phyloP scores from a whole-genome alignment of 1,140 invertebrate genomes.

The Bradysia coprophila region DNA sequence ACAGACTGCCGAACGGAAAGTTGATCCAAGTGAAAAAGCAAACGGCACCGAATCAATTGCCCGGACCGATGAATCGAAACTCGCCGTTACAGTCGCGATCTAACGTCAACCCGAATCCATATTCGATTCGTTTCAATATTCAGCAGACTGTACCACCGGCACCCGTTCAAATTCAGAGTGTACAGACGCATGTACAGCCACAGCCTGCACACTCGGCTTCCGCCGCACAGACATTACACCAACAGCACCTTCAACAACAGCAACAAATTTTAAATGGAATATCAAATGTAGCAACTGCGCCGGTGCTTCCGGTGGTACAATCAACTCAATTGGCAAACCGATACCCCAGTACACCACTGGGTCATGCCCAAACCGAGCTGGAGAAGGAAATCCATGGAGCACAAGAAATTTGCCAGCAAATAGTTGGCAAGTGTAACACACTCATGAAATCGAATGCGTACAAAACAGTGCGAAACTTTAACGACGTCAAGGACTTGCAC shows the following conservation, averaged over 20 bases:
- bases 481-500: slow-evolving; percentile 21
- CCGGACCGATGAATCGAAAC: neutral
- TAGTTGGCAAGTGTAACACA: slow-evolving; percentile 18
- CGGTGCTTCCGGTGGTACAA: neutral
- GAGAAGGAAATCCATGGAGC: slow-evolving; percentile 20
- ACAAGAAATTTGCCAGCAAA: slow-evolving; percentile 22
- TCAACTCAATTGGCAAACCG: slow-evolving; percentile 3
- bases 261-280: slow-evolving; percentile 1
- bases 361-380: slow-evolving; percentile 13
- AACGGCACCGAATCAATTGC: neutral
- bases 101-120: neutral
- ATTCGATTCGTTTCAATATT: neutral
- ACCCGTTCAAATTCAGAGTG: slow-evolving; percentile 1
- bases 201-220: too few relatives aligned
- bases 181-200: neutral
- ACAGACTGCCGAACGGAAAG: slow-evolving; percentile 20
- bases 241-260: slow-evolving; percentile 2
- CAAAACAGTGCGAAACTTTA: slow-evolving; percentile 14
- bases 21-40: slow-evolving; percentile 22
- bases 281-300: neutral
- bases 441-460: slow-evolving; percentile 22
- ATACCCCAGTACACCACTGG: slow-evolving; percentile 11
- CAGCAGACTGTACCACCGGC: slow-evolving; percentile 1
- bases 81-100: too few relatives aligned
- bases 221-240: too few relatives aligned